Base-by-base conservation (phyloP, 2,113 vertebrate species). In the Gavia stellata region DNA sequence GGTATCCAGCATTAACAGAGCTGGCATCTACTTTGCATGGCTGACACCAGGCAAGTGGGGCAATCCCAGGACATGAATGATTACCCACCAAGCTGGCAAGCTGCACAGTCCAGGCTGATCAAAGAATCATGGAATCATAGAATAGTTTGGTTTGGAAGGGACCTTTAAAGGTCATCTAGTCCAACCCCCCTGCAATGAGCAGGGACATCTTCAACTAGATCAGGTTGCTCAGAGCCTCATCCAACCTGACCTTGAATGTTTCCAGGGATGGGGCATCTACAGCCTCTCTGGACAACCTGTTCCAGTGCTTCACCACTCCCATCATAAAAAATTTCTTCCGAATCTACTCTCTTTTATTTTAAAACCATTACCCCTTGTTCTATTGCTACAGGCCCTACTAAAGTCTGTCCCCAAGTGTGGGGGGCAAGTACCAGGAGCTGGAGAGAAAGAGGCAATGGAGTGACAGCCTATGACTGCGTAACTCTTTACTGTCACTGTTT, bases 341-440 rank as follows among this genome's bases (percentile, higher is more conserved):
- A 61, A 50, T 67, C 40, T 44, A 55, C 10, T 11, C 8, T 40
- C 9, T 31, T 33, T 36, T 52, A 17, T 11, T 52, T 68, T 70
- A 47, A 42, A 80, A 74, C 7, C 2, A 28, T 44, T 82, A 42
- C 20, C 14, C 10, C 13, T 58, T 6, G 3, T 63, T 29, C 36
- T 58, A 2, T 42, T 2, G 2, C 23, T 34, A 25, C 10, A 80
- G 2, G 1, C 2, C 21, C 19, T 65, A 9, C n/a, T 53, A 38
- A 59, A 6, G 14, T 56, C 31, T 38, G 24, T 61, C 11, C 45
- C 44, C n/a, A 50, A 3, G 5, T 18, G 26, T 47, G 8, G 10
- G 7, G 23, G 21, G 86, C 31, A 78, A 31, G 40, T 31, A 65
- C 18, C 52, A 66, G 45, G 23, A 78, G 2, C 13, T 68, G 40